A percentile compares a stretch with the other conserved stretches of the same genome.
Evolutionary conservation across 2,888 invertebrate species (phyloP).

Genomic region (Chymomyza procnemis): DNA sequence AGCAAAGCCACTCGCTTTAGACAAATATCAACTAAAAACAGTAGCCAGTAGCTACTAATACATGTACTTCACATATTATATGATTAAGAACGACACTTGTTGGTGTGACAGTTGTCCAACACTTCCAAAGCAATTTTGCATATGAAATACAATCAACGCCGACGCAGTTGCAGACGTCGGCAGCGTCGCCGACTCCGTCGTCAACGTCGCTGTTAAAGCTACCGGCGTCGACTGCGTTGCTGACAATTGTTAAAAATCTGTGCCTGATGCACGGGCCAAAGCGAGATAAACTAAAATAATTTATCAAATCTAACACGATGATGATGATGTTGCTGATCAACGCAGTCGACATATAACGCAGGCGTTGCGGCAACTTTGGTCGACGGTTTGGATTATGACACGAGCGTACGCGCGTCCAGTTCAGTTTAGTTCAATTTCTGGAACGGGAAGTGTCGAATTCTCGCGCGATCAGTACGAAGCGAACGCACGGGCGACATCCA

Average conservation of each 20-base stretch:
- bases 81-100: constrained; percentile 69
- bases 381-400: constrained; percentile 47
- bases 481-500: constrained; percentile 7
- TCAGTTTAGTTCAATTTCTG: constrained; percentile 62
- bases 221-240: constrained; percentile 12
- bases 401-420: constrained; percentile 32
- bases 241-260: constrained; percentile 40
- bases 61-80: constrained; percentile 8
- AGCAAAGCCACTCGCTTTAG: neutral
- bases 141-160: constrained; percentile 29
- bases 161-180: constrained; percentile 13
- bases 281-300: constrained; percentile 42
- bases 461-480: constrained; percentile 46
- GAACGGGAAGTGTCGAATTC: constrained; percentile 64
- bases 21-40: neutral
- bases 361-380: constrained; percentile 25
- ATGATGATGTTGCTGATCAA: constrained; percentile 46
- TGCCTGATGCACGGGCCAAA: constrained; percentile 46
- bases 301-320: constrained; percentile 44
- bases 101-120: constrained; percentile 26
- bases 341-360: constrained; percentile 35
- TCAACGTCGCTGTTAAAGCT: constrained; percentile 4
- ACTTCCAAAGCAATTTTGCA: constrained; percentile 47
- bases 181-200: constrained; percentile 5
- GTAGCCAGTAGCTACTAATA: neutral